A percentile compares a stretch with the other conserved stretches of the same genome.
Evolutionary conservation across 2,797 vertebrate genomes (phyloP).

Genomic region (Danionella dracula): DNA sequence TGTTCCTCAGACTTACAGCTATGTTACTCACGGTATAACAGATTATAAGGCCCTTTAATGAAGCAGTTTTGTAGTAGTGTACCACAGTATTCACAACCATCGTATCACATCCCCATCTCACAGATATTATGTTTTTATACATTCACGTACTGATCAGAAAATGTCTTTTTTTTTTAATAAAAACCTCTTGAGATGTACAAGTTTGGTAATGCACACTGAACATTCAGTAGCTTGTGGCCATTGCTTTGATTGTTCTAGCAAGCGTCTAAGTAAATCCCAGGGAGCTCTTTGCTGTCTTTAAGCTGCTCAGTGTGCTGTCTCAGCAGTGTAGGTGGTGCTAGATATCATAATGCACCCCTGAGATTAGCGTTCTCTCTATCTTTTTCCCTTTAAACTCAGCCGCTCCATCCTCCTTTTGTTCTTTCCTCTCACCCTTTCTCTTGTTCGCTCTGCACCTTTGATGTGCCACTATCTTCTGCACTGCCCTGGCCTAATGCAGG

Average conservation of each 20-base stretch:
- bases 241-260: neutral
- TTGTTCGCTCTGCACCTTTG: conserved; percentile 19
- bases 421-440: neutral
- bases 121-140: too few species aligned
- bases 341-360: conserved; percentile 29
- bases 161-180: neutral
- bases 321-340: conserved; percentile 33
- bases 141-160: too few species aligned
- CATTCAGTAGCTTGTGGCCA: neutral
- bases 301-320: conserved; percentile 21
- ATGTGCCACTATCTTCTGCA: conserved; percentile 16
- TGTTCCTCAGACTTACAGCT: too few species aligned
- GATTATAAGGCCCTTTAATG: too few species aligned
- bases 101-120: too few species aligned
- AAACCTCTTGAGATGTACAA: neutral
- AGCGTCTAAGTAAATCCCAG: neutral
- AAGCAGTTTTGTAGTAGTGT: too few species aligned
- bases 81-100: too few species aligned
- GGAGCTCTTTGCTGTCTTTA: conserved; percentile 13
- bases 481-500: conserved; percentile 1
- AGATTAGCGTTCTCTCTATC: conserved; percentile 27
- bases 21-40: too few species aligned
- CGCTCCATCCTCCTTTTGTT: conserved; percentile 5
- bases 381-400: conserved; percentile 4
- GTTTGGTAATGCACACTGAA: neutral